A percentile compares a stretch with the other conserved stretches of the same genome.
These are phyloP conservation scores for Sceliomorpha sp. DNA, from an alignment of 2,888 invertebrate species.

Conservation along the genomic window DNA sequence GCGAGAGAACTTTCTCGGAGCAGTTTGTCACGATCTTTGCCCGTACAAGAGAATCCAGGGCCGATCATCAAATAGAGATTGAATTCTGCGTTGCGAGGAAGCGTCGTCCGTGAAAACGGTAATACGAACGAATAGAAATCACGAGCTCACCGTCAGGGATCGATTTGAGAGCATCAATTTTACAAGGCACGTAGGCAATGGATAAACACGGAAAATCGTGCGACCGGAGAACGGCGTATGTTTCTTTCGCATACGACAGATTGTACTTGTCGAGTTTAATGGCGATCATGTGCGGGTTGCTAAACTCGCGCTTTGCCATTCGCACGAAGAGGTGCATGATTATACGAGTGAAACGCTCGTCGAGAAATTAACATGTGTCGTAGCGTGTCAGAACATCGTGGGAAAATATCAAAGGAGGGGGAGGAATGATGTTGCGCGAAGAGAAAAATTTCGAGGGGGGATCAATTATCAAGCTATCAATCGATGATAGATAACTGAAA, in stretches of 20 bases:
- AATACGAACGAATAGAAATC: constrained; percentile 24
- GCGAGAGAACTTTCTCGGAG: not conserved
- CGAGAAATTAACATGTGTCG: no score
- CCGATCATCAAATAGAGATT: constrained; percentile 14
- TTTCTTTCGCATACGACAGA: constrained; percentile 35
- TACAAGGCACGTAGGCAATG: constrained; percentile 35
- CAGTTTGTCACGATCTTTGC: not conserved
- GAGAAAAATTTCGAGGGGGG: no score
- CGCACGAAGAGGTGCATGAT: no score
- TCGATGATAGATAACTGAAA: no score
- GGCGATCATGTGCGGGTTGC: constrained; percentile 31
- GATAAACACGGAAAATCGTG: constrained; percentile 52
- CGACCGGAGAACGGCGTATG: constrained; percentile 26
- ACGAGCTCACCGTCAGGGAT: constrained; percentile 15
- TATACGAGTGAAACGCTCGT: no score
- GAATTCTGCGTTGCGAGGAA: constrained; percentile 12
- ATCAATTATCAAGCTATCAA: no score
- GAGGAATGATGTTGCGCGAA: no score
- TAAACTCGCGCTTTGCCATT: constrained; percentile 23
- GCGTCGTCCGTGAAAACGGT: constrained; percentile 8
- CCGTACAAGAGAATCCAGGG: no score
- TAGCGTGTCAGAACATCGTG: no score
- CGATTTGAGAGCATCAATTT: constrained; percentile 41
- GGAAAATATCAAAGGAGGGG: no score
- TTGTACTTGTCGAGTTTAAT: constrained; percentile 44